A percentile compares a stretch with the other conserved stretches of the same genome.
These are phyloP conservation scores for Globia sparganii DNA, from an alignment of 2,888 invertebrate genomes.

Conservation along the genomic window DNA sequence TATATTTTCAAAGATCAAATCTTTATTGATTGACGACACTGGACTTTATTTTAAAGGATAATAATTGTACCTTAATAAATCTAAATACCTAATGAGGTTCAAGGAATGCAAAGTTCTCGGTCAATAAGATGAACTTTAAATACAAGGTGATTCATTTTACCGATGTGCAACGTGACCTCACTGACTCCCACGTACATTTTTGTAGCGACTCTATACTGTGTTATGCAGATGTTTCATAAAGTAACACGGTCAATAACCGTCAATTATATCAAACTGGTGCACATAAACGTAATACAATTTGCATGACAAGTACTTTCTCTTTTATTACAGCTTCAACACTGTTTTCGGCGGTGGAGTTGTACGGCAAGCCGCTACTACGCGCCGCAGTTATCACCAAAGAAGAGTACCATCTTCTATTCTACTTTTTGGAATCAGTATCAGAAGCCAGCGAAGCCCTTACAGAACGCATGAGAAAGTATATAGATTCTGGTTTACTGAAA, in stretches of 20 bases:
- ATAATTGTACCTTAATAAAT: background rate
- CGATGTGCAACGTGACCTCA: slow-evolving; percentile 76
- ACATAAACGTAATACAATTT: slow-evolving; percentile 63
- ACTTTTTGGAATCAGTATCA: slow-evolving; percentile 88
- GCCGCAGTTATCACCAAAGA: slow-evolving; percentile 88
- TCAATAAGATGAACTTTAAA: slow-evolving; percentile 78
- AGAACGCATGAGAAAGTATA: slow-evolving; percentile 88
- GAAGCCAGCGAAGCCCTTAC: slow-evolving; percentile 87
- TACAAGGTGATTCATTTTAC: slow-evolving; percentile 81
- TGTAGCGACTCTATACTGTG: slow-evolving; percentile 58
- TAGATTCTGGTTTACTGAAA: slow-evolving; percentile 87
- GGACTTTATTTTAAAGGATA: background rate
- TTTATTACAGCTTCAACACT: slow-evolving; percentile 89
- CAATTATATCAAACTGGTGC: slow-evolving; percentile 64
- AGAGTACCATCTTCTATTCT: slow-evolving; percentile 90
- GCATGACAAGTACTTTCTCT: slow-evolving; percentile 71
- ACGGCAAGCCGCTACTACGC: slow-evolving; percentile 91
- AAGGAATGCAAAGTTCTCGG: slow-evolving; percentile 77
- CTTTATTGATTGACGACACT: slow-evolving; percentile 8
- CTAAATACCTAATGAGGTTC: slow-evolving; percentile 14
- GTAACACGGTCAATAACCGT: slow-evolving; percentile 64
- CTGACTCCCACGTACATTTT: slow-evolving; percentile 73
- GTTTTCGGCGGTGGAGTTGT: slow-evolving; percentile 91
- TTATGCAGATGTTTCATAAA: slow-evolving; percentile 66
- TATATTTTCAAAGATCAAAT: slow-evolving; percentile 39